Evolutionary conservation across 2,888 invertebrate species (phyloP), one percentile per base, ranked within the genome.

Genomic region (Eupithecia subumbrata): DNA sequence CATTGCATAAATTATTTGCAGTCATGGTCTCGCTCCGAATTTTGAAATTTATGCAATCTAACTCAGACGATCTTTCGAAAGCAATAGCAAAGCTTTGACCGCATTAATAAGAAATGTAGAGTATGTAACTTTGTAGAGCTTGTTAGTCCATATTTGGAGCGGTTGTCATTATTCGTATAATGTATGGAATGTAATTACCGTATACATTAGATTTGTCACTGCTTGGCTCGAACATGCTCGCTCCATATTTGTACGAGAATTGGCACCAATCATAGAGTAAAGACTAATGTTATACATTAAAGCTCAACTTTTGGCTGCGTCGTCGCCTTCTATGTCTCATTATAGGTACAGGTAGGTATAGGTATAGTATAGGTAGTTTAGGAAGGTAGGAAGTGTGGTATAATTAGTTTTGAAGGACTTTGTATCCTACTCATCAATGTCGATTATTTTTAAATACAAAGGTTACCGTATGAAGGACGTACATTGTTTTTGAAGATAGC

Each of bases 271-370:
- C n/a, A 43, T 56, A 71, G 25, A 40, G n/a, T 37, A 40, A 5
- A 71, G 18, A 52, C 72, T 18, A 45, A 68, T 45, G 52, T 37
- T 68, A 34, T 45, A 64, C 69, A 72, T 69, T 68, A 69, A 75
- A 75, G 71, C 72, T 72, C 69, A 64, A 68, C 25, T 75, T 72
- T 75, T 75, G 75, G 75, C 75, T 72, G 48, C 70, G n/a, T 34
- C 16, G 22, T 22, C 25, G 16, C 43, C 68, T 68, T 22, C 68
- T 22, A 37, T 66, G 43, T 40, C 40, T 22, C 25, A 60, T 60
- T 22, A 56, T 11, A n/a, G 48, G 48, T 48, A 48, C 2, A 14
- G 14, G 14, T 52, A n/a, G 8, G 48, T 22, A 52, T 11, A n/a
- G 18, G 48, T 22, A 56, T 11, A n/a, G 48, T 56, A 11, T 22